Conservation (phyloP, 1,140 invertebrate genomes). For the Drosophila gunungcola region DNA sequence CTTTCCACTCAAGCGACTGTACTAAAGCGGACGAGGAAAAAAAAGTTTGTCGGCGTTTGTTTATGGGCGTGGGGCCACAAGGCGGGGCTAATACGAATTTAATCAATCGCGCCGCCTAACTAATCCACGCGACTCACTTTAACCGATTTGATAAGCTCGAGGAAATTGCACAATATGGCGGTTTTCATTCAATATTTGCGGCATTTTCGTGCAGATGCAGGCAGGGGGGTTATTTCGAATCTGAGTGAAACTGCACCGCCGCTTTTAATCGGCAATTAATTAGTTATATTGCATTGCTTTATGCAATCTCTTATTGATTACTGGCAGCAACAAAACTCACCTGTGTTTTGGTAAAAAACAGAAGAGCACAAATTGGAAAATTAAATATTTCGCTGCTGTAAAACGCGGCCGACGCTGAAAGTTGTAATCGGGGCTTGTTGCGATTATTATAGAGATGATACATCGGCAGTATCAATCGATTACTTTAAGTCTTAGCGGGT, state of each 20-base stretch:
- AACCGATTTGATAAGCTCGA: neutral
- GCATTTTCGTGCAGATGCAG: constrained; percentile 61
- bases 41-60: constrained; percentile 77
- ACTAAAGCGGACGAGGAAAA: constrained; percentile 76
- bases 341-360: constrained; percentile 30
- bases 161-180: constrained; percentile 60
- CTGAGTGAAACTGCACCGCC: constrained; percentile 25
- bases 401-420: constrained; percentile 67
- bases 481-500: neutral
- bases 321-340: constrained; percentile 33
- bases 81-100: constrained; percentile 26
- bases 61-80: constrained; percentile 71
- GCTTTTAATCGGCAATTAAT: neutral
- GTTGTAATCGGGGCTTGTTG: constrained; percentile 18
- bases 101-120: constrained; percentile 10
- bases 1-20: constrained; percentile 76
- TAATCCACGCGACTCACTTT: neutral
- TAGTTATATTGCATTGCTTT: neutral
- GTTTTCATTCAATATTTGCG: constrained; percentile 76
- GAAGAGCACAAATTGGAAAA: constrained; percentile 43
- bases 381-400: constrained; percentile 43
- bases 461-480: neutral
- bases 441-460: neutral
- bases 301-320: neutral
- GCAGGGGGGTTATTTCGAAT: constrained; percentile 44